A percentile compares a stretch with the other conserved stretches of the same genome.
Evolutionary conservation across 1,140 invertebrate genomes (phyloP).

Genomic region (Drosophila subobscura): DNA sequence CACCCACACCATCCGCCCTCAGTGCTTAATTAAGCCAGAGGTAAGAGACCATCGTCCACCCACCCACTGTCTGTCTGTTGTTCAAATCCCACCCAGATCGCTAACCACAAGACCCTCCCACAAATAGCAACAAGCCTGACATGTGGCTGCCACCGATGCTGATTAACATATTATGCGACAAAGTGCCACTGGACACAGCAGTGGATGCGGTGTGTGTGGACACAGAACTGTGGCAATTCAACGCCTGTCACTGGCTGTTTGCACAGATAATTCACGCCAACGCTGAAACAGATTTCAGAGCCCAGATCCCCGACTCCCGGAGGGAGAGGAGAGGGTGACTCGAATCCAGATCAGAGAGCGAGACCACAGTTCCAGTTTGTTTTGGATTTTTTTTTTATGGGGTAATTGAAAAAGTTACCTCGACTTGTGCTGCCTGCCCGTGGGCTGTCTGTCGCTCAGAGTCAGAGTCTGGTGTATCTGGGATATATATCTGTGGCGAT

Average conservation of each 20-base stretch:
- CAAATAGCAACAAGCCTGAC: constrained; percentile 56
- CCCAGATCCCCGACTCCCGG: no score
- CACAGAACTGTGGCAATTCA: constrained; percentile 65
- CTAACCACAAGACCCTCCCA: constrained; percentile 45
- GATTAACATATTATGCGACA: constrained; percentile 81
- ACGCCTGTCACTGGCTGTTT: constrained; percentile 79
- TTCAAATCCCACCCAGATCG: constrained; percentile 31
- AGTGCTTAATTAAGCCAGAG: constrained; percentile 18
- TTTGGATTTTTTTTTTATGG: constrained; percentile 26
- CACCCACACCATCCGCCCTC: not conserved
- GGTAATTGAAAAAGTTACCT: constrained; percentile 76
- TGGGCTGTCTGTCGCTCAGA: no score
- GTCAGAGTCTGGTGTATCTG: constrained; percentile 14
- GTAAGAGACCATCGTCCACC: constrained; percentile 5
- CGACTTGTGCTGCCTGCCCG: constrained; percentile 15
- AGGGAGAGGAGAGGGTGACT: constrained; percentile 1
- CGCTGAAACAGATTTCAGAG: constrained; percentile 37
- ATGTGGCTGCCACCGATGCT: constrained; percentile 53
- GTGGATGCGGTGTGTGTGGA: constrained; percentile 21
- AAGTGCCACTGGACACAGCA: constrained; percentile 70
- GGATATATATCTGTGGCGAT: constrained; percentile 55
- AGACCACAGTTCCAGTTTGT: constrained; percentile 29
- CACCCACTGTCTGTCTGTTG: not conserved
- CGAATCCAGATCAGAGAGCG: constrained; percentile 30
- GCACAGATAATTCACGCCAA: constrained; percentile 79